Base-by-base conservation (phyloP, 2,888 invertebrate species). In the Cerastis rubricosa region DNA sequence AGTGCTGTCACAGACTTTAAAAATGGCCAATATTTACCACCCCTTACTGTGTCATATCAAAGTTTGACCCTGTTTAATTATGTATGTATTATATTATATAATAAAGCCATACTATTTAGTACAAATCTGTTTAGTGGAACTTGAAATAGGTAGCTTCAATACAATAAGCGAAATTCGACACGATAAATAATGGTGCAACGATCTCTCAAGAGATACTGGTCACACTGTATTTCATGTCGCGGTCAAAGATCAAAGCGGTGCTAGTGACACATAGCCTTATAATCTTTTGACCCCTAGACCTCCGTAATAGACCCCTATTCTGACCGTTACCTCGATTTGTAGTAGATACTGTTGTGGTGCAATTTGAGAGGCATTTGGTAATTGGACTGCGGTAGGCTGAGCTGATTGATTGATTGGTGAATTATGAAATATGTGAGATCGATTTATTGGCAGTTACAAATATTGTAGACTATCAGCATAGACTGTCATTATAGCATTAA, bases 181-280 rank as follows among this genome's bases (percentile, higher is more conserved):
- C 12, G n/a, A 11, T 47, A 29, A 64, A 64, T 12, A 19, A 40
- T 72, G 35, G 2, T 14, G 49, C 73, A 73, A 80, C 25, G 43
- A 43, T 61, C 25, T 66, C 45, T 14, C 57, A 51, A 65, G 35
- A 61, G 14, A 61, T 74, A 66, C 65, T 51, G 25, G 59, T 51
- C 59, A 74, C 59, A 51, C 25, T 47, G 59, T 73, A 79, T 47
- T 67, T 71, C 66, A 57, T 12, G 49, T 29, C 3, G 40, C 63
- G 78, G 66, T 67, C 63, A 82, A 57, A 80, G 82, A 63, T 80
- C 66, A 77, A 82, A 63, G 35, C 49, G 14, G 54, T 63, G 59
- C 65, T n/a, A 47, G 61, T 49, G 54, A 63, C 77, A 81, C 43
- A 14, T 25, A 35, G 70, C 76, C 65, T 70, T 54, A 1, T 61